Percentiles rank a stretch among this genome's conserved stretches.
Evolutionary conservation across 2,797 vertebrate species (phyloP).

Genomic region (Syndactyla subalaris): DNA sequence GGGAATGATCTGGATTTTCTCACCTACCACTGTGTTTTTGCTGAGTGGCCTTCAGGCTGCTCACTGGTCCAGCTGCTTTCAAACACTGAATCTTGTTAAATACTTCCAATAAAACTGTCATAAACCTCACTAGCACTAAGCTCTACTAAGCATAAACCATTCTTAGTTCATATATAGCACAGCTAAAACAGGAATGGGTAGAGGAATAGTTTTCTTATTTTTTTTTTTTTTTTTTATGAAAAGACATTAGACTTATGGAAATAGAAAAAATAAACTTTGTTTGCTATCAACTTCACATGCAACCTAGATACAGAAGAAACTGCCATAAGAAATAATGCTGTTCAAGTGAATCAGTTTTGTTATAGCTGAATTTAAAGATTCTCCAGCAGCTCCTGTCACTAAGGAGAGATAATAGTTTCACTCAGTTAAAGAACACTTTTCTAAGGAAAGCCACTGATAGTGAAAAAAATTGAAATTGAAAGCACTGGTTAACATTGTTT

Average conservation of each 20-base stretch:
- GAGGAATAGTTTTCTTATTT: constrained; percentile 9
- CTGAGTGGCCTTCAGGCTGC: neutral
- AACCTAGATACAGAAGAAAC: neutral
- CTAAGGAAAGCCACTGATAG: neutral
- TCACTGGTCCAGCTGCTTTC: neutral
- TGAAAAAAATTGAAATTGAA: neutral
- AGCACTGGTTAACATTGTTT: neutral
- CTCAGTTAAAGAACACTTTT: neutral
- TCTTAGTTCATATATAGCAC: neutral
- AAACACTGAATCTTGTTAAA: constrained; percentile 9
- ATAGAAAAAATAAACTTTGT: neutral
- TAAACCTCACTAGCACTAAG: constrained; percentile 41
- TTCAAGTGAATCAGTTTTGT: constrained; percentile 18
- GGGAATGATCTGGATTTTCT: neutral
- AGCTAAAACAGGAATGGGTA: constrained; percentile 30
- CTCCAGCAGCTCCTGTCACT: constrained; percentile 37
- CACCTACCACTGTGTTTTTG: neutral
- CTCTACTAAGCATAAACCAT: constrained; percentile 29
- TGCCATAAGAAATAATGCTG: neutral
- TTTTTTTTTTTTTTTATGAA: neutral
- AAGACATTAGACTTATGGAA: neutral
- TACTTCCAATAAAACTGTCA: constrained; percentile 12
- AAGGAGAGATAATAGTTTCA: neutral
- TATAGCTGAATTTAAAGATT: constrained; percentile 43
- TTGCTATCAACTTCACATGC: neutral